phyloP scores from a whole-genome alignment of 1,140 invertebrate species.

The Coptotermes formosanus region DNA sequence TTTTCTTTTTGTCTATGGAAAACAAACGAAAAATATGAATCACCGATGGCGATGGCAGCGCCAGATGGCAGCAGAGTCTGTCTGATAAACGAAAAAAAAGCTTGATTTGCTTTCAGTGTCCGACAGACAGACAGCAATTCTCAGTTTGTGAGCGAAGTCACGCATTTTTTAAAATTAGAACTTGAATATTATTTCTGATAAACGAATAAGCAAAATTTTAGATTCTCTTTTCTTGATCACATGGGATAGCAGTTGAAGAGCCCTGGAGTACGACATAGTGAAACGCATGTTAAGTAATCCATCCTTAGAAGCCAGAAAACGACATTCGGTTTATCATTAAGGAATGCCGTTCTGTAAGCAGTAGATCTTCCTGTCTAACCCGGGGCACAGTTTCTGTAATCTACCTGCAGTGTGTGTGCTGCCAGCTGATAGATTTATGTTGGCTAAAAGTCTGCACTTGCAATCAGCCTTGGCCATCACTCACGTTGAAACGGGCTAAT shows the following conservation, averaged over 20 bases:
- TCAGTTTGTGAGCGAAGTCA: too few species aligned
- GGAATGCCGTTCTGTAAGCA: neutral
- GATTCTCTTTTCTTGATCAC: neutral
- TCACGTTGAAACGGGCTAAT: conserved; percentile 25
- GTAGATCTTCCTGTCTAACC: neutral
- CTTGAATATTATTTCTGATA: too few species aligned
- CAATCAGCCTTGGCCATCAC: neutral
- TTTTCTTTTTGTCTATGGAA: too few species aligned
- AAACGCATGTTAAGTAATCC: neutral
- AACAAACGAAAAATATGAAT: too few species aligned
- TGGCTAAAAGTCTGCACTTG: neutral
- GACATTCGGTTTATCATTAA: neutral
- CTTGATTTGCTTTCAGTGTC: too few species aligned
- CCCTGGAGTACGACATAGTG: neutral
- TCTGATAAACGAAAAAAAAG: too few species aligned
- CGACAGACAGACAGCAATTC: too few species aligned
- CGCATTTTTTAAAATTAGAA: too few species aligned
- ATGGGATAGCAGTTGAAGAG: neutral
- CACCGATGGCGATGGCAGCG: too few species aligned
- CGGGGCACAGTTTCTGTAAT: neutral
- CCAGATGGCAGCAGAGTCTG: too few species aligned
- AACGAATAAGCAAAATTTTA: too few species aligned
- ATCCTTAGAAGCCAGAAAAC: neutral
- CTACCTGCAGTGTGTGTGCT: neutral
- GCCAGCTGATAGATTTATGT: neutral